Evolutionary conservation across 2,888 invertebrate species (phyloP), one percentile per base, ranked within the genome.

Genomic region (Coleophora deauratella): DNA sequence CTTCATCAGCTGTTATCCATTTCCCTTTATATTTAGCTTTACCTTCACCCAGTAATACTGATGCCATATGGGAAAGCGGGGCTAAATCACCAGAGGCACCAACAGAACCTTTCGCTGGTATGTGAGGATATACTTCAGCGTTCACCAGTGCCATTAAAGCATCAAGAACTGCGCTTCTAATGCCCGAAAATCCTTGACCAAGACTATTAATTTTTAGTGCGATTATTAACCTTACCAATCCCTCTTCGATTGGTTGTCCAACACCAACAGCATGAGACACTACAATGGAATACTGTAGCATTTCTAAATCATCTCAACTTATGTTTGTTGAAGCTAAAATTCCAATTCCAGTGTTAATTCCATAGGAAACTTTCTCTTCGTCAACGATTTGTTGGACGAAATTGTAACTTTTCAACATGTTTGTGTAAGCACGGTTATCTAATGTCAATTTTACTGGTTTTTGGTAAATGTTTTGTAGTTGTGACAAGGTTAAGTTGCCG

Each of bases 51-150:
- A 41, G 14, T 9, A 41, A 30, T 1, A 41, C 14, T 3, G 28
- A 27, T 13, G 33, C 37, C 37, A 41, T 37, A 21, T 41, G 41
- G 9, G 38, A 38, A 27, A 38, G 27, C 4, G 38, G 38, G 9
- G 38, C 38, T 31, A 38, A 27, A 33, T 38, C 38, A 4, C 38
- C 38, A 3, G 38, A 38, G 9, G 38, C 38, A 6, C 38, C 38
- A 8, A 38, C 38, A 9, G 38, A 38, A 9, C 38, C 38, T 33
- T 38, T 38, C 2, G 21, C 38, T 9, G 38, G 38, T 27, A 38
- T 33, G 33, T 33, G 27, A 11, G 38, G 38, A 12, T 38, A 38
- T 2, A 38, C 33, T 12, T 33, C 38, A 9, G 12, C 33, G 15
- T 38, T 38, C 9, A 38, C 21, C 4, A 38, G 15, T n/a, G 27